Percentiles rank a stretch among this genome's conserved stretches.
These are phyloP conservation scores for Telmatherina bonti DNA, from an alignment of 2,797 vertebrate genomes.

Conservation along the genomic window DNA sequence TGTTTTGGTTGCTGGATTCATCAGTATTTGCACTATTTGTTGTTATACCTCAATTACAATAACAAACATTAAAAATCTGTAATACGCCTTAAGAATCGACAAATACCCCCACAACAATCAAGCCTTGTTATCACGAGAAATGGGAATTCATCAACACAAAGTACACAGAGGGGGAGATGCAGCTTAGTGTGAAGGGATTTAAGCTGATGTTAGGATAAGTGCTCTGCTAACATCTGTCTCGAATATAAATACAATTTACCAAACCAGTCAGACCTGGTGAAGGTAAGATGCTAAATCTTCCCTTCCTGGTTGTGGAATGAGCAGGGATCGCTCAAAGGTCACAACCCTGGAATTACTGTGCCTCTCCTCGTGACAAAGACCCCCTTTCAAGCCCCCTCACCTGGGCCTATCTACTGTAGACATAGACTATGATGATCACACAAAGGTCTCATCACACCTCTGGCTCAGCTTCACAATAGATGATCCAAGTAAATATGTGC, in stretches of 20 bases:
- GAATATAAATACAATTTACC: slow-evolving; percentile 3
- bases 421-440: slow-evolving; percentile 55
- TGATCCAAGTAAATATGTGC: slow-evolving; percentile 25
- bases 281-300: slow-evolving; percentile 45
- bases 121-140: too few relatives aligned
- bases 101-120: too few relatives aligned
- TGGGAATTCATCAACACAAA: background rate
- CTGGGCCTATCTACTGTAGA: slow-evolving; percentile 52
- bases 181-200: background rate
- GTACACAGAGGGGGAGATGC: background rate
- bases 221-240: background rate
- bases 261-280: slow-evolving; percentile 7
- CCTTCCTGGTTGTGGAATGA: slow-evolving; percentile 72
- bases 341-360: slow-evolving; percentile 71
- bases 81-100: background rate
- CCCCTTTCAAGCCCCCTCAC: slow-evolving; percentile 68
- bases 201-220: background rate
- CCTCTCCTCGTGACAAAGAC: slow-evolving; percentile 72
- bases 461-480: slow-evolving; percentile 45
- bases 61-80: background rate
- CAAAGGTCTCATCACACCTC: slow-evolving; percentile 48
- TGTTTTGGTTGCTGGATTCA: slow-evolving; percentile 30
- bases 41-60: slow-evolving; percentile 14
- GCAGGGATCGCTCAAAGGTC: slow-evolving; percentile 52
- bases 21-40: slow-evolving; percentile 8